phyloP scores from a whole-genome alignment of 2,113 vertebrate species.

The Megaceryle torquata region DNA sequence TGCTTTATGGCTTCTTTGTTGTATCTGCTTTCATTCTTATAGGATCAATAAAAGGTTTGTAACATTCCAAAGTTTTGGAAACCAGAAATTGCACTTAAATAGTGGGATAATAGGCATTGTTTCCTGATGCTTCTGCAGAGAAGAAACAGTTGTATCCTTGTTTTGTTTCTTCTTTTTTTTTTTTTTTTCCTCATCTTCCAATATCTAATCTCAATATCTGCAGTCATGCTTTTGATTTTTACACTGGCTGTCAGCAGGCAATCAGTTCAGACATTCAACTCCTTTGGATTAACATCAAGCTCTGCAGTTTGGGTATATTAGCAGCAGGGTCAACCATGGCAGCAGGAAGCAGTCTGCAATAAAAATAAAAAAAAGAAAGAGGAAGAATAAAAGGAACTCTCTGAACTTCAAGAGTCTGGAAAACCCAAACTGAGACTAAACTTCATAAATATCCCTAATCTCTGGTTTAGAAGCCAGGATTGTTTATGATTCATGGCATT shows the following conservation, averaged over 20 bases:
- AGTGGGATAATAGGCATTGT: neutral
- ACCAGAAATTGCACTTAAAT: neutral
- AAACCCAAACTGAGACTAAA: slow-evolving; percentile 62
- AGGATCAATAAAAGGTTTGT: slow-evolving; percentile 36
- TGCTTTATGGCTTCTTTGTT: slow-evolving; percentile 14
- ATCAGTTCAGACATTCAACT: slow-evolving; percentile 10
- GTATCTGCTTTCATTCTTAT: slow-evolving; percentile 43
- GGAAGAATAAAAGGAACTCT: slow-evolving; percentile 34
- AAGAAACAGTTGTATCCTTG: neutral
- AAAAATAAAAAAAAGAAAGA: neutral
- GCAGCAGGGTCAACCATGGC: slow-evolving; percentile 33
- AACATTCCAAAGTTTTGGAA: slow-evolving; percentile 25
- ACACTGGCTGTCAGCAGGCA: slow-evolving; percentile 42
- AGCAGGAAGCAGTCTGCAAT: slow-evolving; percentile 46
- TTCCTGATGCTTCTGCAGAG: neutral
- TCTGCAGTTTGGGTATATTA: slow-evolving; percentile 41
- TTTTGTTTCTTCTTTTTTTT: too few relatives aligned
- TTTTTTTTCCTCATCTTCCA: neutral
- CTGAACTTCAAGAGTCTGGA: slow-evolving; percentile 56
- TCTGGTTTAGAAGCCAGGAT: slow-evolving; percentile 56
- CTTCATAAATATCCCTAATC: slow-evolving; percentile 65
- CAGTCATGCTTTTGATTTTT: slow-evolving; percentile 47
- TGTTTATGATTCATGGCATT: slow-evolving; percentile 67
- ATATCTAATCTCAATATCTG: slow-evolving; percentile 47
- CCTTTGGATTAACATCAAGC: slow-evolving; percentile 38